Base-by-base conservation (phyloP, 2,113 vertebrate genomes). In the Apeltes quadracus region DNA sequence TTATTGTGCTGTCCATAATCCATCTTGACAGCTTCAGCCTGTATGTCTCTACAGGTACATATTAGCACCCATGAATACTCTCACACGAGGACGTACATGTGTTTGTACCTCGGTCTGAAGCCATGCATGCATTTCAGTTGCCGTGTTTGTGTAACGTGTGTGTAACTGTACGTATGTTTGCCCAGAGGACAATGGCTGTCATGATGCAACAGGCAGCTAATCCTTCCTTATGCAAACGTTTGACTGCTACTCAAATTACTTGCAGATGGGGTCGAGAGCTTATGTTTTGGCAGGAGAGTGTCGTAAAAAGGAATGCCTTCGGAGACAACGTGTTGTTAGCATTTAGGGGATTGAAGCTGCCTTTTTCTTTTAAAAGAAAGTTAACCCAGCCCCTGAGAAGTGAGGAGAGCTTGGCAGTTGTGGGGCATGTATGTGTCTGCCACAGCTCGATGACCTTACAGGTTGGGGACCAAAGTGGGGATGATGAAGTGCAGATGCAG, bases 241-340 rank as follows among this genome's bases (percentile, higher is more conserved):
- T 89, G 81, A 89, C 87, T 89, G 87, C 81, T 80, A 85, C 88
- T 91, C 78, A 89, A 88, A 81, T 76, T 59, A 82, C 84, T 87
- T 89, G 81, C 82, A 84, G 82, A 87, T 86, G 76, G 88, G 69
- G 86, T 80, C 39, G 72, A 79, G 78, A 82, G 84, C 72, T 84
- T 83, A 72, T 57, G 70, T 61, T 84, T 85, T 79, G 80, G 86
- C 82, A 79, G 75, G 39, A 72, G 39, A 22, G 68, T 82, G 81
- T 82, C 79, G 83, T 69, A 78, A 78, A 69, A 82, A 85, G 64
- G 63, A 75, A 78, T 78, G 61, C 76, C 76, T 78, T 59, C 46
- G 48, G 72, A 85, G 69, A 85, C 67, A 73, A 78, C 67, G 46
- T 78, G 75, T 61, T 79, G 82, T 82, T 77, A 78, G 79, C 69